These are phyloP conservation scores for Argopecten irradians DNA, from an alignment of 1,140 invertebrate species.

Conservation along the genomic window DNA sequence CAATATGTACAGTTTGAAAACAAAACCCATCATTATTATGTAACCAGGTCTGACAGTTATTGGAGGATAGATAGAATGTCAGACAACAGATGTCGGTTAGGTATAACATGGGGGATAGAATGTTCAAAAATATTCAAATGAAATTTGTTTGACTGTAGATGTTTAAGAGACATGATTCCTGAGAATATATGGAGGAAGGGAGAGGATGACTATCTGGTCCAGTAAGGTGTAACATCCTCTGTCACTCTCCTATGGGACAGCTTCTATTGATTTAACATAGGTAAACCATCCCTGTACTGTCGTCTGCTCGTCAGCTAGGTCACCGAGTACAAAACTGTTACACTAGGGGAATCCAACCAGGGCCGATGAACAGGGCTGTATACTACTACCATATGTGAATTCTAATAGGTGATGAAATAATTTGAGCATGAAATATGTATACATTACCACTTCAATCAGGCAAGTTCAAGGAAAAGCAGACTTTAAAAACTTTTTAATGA, in stretches of 20 bases:
- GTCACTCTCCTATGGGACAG: background rate
- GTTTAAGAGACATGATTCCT: too few relatives aligned
- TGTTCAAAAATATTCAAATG: background rate
- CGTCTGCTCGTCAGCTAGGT: background rate
- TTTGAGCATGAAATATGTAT: conserved; percentile 23
- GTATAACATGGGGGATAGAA: background rate
- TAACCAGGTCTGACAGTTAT: background rate
- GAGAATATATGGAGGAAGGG: too few relatives aligned
- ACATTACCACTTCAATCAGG: background rate
- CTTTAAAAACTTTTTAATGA: background rate
- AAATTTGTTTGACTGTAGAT: background rate
- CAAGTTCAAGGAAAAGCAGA: background rate
- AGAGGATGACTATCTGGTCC: too few relatives aligned
- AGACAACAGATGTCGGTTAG: background rate
- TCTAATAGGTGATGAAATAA: background rate
- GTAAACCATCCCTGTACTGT: background rate
- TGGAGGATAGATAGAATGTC: background rate
- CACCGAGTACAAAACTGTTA: background rate
- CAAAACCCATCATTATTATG: background rate
- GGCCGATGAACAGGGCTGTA: background rate
- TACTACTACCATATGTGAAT: background rate
- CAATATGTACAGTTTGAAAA: background rate
- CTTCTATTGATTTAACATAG: background rate
- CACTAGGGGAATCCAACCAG: background rate
- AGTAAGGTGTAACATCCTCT: background rate